Evolutionary conservation across 2,113 vertebrate species (phyloP).

Genomic region (Ochotona curzoniae): DNA sequence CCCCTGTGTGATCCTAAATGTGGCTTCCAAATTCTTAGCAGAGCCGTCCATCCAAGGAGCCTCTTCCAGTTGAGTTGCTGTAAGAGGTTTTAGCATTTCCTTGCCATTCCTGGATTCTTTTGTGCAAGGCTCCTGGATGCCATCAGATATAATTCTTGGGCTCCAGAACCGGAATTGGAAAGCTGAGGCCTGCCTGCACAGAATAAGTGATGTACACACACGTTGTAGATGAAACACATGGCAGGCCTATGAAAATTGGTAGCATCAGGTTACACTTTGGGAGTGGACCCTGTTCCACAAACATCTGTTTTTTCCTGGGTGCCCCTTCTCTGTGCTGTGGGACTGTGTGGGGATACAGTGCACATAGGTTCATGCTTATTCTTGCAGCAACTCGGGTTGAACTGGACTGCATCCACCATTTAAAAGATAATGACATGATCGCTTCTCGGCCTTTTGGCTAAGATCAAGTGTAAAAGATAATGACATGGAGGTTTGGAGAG

Average conservation of each 20-base stretch:
- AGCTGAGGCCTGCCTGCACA: not conserved
- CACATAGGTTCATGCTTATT: accelerated
- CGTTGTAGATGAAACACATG: not conserved
- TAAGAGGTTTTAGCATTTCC: not conserved
- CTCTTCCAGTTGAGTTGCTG: not conserved
- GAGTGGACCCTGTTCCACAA: not conserved
- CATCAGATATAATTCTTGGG: not conserved
- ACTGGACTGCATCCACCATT: not conserved
- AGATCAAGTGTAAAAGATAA: no score
- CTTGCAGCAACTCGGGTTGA: not conserved
- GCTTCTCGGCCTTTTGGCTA: no score
- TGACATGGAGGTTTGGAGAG: not conserved
- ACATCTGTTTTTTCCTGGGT: not conserved
- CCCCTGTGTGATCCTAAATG: not conserved
- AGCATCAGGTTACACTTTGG: not conserved
- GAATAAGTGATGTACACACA: not conserved
- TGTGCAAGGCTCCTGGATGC: not conserved
- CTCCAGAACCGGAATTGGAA: not conserved
- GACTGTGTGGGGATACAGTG: not conserved
- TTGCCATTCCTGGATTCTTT: not conserved
- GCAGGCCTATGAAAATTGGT: not conserved
- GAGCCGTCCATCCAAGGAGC: not conserved
- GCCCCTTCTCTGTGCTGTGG: not conserved
- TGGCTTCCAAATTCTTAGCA: not conserved
- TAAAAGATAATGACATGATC: no score